Evolutionary conservation across 2,888 invertebrate species (phyloP).

Genomic region (Tipula lateralis): DNA sequence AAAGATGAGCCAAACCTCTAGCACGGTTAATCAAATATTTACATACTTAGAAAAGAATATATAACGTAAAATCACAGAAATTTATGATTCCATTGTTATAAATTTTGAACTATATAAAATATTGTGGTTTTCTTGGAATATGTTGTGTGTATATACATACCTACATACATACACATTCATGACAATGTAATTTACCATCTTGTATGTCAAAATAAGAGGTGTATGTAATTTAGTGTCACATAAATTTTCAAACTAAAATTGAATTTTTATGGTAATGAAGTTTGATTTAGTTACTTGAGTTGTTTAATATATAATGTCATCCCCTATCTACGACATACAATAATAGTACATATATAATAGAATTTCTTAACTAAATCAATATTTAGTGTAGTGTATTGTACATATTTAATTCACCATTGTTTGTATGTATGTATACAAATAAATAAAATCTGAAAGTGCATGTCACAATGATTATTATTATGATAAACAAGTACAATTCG

Average conservation of each 20-base stretch:
- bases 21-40: neutral
- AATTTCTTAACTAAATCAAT: neutral
- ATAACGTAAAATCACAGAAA: neutral
- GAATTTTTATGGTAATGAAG: neutral
- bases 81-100: neutral
- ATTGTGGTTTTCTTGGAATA: neutral
- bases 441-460: neutral
- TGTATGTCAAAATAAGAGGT: neutral
- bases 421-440: neutral
- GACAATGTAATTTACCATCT: neutral
- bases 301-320: neutral
- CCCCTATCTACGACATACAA: neutral
- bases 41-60: neutral
- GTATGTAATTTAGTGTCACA: neutral
- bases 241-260: neutral
- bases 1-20: neutral
- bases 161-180: no score
- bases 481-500: neutral
- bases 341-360: neutral
- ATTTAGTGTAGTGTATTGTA: neutral
- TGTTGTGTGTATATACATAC: neutral
- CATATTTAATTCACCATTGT: neutral
- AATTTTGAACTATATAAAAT: neutral
- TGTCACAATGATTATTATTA: neutral
- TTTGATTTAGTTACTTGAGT: neutral